Conservation (phyloP, 1,140 invertebrate genomes). For the Meloidogyne floridensis region DNA sequence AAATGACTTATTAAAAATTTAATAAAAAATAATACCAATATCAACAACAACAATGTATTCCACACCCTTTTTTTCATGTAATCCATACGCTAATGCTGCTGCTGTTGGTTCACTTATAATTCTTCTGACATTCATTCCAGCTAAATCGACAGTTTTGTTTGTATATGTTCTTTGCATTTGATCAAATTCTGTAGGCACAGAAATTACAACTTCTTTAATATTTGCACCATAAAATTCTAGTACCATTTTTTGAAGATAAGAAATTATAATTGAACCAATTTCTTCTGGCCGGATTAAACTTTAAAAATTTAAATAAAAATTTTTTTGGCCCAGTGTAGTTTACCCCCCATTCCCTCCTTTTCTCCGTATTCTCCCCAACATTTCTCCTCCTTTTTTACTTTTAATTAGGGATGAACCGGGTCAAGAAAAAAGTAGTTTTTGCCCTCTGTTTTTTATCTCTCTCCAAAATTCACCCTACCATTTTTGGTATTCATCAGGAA, state of each 20-base stretch:
- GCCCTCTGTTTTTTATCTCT: no score
- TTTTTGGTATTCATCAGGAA: no score
- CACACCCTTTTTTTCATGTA: constrained; percentile 66
- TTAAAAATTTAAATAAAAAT: no score
- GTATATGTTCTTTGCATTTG: constrained; percentile 58
- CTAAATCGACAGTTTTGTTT: constrained; percentile 52
- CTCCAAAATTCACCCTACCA: no score
- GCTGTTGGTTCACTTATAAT: constrained; percentile 69
- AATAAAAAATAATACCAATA: constrained; percentile 61
- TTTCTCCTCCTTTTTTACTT: no score
- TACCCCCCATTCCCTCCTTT: no score
- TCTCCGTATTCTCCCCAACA: no score
- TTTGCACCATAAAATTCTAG: constrained; percentile 37
- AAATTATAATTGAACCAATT: constrained; percentile 59
- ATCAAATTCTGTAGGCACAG: constrained; percentile 65
- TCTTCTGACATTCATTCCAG: constrained; percentile 70
- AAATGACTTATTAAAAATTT: background rate
- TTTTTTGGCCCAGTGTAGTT: no score
- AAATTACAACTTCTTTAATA: constrained; percentile 59
- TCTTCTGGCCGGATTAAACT: constrained; percentile 54
- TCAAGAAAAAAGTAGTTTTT: no score
- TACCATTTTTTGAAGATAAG: constrained; percentile 56
- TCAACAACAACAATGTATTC: constrained; percentile 69
- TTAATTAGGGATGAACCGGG: no score
- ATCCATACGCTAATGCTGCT: constrained; percentile 66